Evolutionary conservation across 2,113 vertebrate species (phyloP).

Genomic region (Dasypus novemcinctus): DNA sequence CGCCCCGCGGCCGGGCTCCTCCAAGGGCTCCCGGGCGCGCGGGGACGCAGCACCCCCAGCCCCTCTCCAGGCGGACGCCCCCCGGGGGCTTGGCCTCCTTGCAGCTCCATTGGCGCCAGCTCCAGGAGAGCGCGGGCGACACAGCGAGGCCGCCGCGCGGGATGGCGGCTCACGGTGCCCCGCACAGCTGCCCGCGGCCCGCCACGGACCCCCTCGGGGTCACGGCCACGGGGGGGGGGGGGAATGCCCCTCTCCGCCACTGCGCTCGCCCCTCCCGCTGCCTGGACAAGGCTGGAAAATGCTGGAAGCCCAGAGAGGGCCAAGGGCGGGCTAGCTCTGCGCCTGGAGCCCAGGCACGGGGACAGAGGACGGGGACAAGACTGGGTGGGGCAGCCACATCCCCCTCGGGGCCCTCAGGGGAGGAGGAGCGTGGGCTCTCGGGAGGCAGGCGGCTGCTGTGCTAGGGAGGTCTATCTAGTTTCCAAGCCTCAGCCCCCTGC

Average conservation of each 20-base stretch:
- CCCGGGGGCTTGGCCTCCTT: not conserved
- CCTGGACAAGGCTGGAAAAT: not conserved
- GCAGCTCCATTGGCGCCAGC: not conserved
- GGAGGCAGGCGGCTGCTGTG: not conserved
- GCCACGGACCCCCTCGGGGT: not conserved
- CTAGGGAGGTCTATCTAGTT: not conserved
- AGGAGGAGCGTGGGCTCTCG: not conserved
- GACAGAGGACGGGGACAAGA: accelerated
- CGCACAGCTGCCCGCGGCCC: not conserved
- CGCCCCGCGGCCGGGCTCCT: not conserved
- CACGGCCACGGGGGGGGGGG: not conserved
- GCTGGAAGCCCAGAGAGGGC: not conserved
- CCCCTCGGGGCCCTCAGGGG: not conserved
- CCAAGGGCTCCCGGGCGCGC: no score
- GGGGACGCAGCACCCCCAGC: not conserved
- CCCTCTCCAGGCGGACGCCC: not conserved
- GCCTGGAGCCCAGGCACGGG: not conserved
- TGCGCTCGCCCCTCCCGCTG: not conserved
- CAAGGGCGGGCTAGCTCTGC: not conserved
- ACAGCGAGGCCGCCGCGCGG: accelerated
- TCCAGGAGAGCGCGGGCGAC: accelerated
- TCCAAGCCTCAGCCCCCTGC: not conserved
- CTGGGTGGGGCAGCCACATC: not conserved
- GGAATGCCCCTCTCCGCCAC: not conserved
- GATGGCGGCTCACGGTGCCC: accelerated